Conservation (phyloP, 2,888 invertebrate species). For the Hyppa rectilinea region DNA sequence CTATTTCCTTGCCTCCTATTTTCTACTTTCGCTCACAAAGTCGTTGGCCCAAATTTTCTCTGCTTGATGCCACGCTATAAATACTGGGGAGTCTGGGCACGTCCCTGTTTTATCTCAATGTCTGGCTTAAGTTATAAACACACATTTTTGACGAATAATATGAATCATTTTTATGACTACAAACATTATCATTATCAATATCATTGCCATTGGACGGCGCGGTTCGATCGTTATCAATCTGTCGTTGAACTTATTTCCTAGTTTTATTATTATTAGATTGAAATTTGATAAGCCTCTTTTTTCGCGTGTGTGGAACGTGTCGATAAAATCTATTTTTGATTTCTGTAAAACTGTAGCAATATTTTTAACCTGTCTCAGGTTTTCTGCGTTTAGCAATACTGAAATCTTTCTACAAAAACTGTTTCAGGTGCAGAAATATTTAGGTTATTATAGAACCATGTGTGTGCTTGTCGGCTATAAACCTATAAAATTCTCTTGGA, state of each 20-base stretch:
- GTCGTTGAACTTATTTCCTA: constrained; percentile 45
- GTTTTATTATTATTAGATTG: constrained; percentile 47
- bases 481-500: constrained; percentile 39
- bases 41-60: constrained; percentile 79
- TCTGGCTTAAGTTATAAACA: constrained; percentile 59
- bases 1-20: constrained; percentile 61
- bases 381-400: not conserved
- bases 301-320: constrained; percentile 23
- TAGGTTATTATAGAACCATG: constrained; percentile 8
- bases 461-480: constrained; percentile 14
- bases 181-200: constrained; percentile 44
- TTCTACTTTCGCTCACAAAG: constrained; percentile 71
- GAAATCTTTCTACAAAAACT: not conserved
- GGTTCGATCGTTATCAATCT: constrained; percentile 39
- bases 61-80: constrained; percentile 73
- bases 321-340: constrained; percentile 54
- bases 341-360: constrained; percentile 14
- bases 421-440: not conserved
- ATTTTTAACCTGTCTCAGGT: constrained; percentile 14
- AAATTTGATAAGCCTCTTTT: constrained; percentile 38
- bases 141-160: constrained; percentile 29
- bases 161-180: constrained; percentile 51
- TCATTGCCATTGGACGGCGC: constrained; percentile 10
- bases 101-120: constrained; percentile 72
- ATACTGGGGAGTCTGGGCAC: constrained; percentile 69